A percentile compares a stretch with the other conserved stretches of the same genome.
phyloP scores from a whole-genome alignment of 2,888 invertebrate genomes.

The Eumerus sabulonum region DNA sequence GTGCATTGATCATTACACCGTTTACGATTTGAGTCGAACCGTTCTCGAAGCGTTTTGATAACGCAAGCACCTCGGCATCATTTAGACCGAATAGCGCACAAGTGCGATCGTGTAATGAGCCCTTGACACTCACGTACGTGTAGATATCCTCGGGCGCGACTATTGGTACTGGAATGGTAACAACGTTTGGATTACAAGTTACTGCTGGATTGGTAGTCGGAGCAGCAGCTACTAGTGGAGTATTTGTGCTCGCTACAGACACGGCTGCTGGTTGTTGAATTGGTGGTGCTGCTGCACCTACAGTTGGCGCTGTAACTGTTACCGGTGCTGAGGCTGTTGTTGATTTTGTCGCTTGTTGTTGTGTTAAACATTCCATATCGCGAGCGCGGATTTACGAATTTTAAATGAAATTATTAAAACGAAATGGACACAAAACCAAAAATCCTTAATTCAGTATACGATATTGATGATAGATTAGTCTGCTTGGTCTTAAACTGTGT shows the following conservation, averaged over 20 bases:
- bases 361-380: conserved; percentile 58
- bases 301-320: conserved; percentile 29
- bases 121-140: conserved; percentile 89
- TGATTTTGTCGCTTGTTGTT: too few species aligned
- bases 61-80: conserved; percentile 84
- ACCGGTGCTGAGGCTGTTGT: conserved; percentile 35
- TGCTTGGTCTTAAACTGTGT: conserved; percentile 50
- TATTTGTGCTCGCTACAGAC: conserved; percentile 15
- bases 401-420: conserved; percentile 43
- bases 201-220: conserved; percentile 19
- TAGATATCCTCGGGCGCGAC: conserved; percentile 81
- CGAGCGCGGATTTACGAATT: too few species aligned
- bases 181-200: conserved; percentile 73
- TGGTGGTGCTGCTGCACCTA: conserved; percentile 20
- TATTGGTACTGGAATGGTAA: conserved; percentile 79
- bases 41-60: conserved; percentile 85
- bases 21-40: conserved; percentile 84
- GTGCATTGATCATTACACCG: conserved; percentile 85
- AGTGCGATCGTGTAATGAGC: conserved; percentile 87
- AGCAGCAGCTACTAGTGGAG: conserved; percentile 14
- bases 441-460: conserved; percentile 40
- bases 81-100: conserved; percentile 88
- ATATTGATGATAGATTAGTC: conserved; percentile 32
- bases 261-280: not conserved
- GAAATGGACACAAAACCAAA: conserved; percentile 38